phyloP scores from a whole-genome alignment of 2,113 vertebrate species.

The Ceyx cyanopectus region DNA sequence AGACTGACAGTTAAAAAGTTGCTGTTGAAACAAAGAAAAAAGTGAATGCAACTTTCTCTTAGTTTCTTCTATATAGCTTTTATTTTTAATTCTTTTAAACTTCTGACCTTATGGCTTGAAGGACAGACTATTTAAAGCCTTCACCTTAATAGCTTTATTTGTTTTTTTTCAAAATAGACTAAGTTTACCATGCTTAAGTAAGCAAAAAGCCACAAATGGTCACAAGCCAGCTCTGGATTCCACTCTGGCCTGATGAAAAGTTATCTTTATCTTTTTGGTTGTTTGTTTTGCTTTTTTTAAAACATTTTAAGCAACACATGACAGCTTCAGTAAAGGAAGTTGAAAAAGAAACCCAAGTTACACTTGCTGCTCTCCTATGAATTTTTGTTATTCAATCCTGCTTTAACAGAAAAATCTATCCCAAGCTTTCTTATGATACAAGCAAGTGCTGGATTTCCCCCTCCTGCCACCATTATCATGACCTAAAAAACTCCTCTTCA shows the following conservation, averaged over 20 bases:
- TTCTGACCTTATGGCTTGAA: too few relatives aligned
- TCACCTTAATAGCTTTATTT: too few relatives aligned
- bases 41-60: too few relatives aligned
- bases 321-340: neutral
- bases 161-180: too few relatives aligned
- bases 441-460: neutral
- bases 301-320: neutral
- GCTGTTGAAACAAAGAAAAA: too few relatives aligned
- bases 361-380: neutral
- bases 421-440: neutral
- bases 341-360: neutral
- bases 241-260: neutral
- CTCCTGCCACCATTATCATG: neutral
- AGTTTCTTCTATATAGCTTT: too few relatives aligned
- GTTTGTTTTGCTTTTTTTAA: neutral
- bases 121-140: too few relatives aligned
- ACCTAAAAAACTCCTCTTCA: neutral
- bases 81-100: too few relatives aligned
- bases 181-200: too few relatives aligned
- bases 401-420: neutral
- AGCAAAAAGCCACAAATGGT: too few relatives aligned
- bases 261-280: neutral
- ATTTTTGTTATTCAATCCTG: neutral
- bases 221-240: neutral
- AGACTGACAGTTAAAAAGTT: conserved; percentile 74